Evolutionary conservation across 1,140 invertebrate genomes (phyloP), one percentile per base, ranked within the genome.

Genomic region (Drosophila kohkoa): DNA sequence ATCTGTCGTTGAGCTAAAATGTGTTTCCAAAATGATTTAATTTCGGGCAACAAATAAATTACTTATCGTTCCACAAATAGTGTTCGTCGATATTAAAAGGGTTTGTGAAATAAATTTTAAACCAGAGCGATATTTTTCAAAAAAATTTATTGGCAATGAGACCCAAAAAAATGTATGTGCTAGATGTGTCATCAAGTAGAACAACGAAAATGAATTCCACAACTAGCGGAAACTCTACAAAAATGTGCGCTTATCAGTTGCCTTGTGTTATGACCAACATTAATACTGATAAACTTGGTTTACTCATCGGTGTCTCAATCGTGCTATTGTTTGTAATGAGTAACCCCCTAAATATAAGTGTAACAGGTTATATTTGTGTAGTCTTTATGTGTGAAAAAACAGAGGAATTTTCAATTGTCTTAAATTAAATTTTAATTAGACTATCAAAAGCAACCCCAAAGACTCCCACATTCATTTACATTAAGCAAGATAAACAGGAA

Each of bases 241-340:
- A 80, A 65, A 75, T 80, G 51, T 51, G 41, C 15, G n/a, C 77
- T 83, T 88, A 88, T 88, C 83, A 78, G 79, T 70, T 78, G 62
- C 64, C 52, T 75, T 77, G 63, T 10, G 45, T 51, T 63, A 46
- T 35, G 13, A 51, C 49, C 38, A 16, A 69, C 54, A 41, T 57
- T 58, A 45, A 48, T 54, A 32, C 65, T 69, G 82, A 87, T 87
- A 88, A 87, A 49, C 32, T 28, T 38, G 48, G 74, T 81, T 88
- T 88, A 88, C 85, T 88, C 85, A 87, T 73, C 71, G 80, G 68
- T 81, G 76, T 64, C 55, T 45, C 74, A 79, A 72, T 52, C 13
- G 11, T 63, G 20, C 63, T 20, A 43, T 77, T 86, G 52, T 64
- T 51, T 69, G 35, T 41, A 25, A 28, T 68, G 43, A 65, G n/a